Conservation (phyloP, 2,113 vertebrate species). For the Ictalurus furcatus region DNA sequence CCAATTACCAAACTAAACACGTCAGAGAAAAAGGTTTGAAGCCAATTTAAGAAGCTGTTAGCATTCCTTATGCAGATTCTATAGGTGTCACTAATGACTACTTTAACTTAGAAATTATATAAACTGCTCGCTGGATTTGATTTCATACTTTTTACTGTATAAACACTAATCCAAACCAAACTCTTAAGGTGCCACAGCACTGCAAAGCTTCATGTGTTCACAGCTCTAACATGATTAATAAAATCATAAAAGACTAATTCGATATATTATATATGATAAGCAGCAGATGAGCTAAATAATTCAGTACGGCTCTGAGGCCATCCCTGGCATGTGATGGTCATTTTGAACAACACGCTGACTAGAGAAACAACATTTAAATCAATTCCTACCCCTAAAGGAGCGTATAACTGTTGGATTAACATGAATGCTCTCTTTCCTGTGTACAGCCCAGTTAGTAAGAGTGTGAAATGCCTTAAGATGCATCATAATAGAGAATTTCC, state of each 20-base stretch:
- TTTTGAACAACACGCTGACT: slow-evolving; percentile 11
- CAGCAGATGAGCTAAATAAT: neutral
- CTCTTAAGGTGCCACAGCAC: neutral
- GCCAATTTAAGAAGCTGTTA: neutral
- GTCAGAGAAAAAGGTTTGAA: neutral
- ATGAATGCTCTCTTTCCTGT: neutral
- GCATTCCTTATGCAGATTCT: neutral
- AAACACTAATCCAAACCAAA: neutral
- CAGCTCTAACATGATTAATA: neutral
- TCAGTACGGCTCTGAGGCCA: neutral
- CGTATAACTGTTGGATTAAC: neutral
- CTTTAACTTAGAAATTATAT: neutral
- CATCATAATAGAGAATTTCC: slow-evolving; percentile 7
- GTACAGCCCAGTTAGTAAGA: slow-evolving; percentile 20
- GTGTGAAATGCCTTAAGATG: slow-evolving; percentile 18
- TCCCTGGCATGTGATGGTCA: slow-evolving; percentile 29
- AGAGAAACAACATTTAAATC: neutral
- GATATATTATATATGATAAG: neutral
- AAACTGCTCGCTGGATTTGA: neutral
- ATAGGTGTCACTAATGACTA: neutral
- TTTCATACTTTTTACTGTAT: neutral
- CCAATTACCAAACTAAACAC: neutral
- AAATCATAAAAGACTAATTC: neutral
- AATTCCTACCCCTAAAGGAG: neutral
- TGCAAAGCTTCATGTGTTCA: neutral